Evolutionary conservation across 1,140 invertebrate species (phyloP).

Genomic region (Amphibalanus amphitrite): DNA sequence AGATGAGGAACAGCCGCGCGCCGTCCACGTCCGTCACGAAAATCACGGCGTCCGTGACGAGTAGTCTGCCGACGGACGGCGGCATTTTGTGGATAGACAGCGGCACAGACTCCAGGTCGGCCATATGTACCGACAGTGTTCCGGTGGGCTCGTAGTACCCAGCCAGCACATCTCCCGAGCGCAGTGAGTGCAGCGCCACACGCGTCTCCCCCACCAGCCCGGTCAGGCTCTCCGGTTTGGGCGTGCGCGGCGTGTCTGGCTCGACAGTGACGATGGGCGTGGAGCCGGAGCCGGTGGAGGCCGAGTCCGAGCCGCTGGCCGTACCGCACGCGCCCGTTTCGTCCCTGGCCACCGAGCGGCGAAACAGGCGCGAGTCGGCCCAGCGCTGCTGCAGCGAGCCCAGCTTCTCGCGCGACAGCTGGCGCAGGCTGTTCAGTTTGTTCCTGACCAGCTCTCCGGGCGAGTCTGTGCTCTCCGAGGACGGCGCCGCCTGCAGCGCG

Average conservation of each 20-base stretch:
- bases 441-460: neutral
- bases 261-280: neutral
- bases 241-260: neutral
- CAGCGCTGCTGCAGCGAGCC: neutral
- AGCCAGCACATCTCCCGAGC: neutral
- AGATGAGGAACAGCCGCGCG: neutral
- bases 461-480: neutral
- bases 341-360: neutral
- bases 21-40: neutral
- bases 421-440: neutral
- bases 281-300: too few species aligned
- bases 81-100: neutral
- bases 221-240: conserved; percentile 1
- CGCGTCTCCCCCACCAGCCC: neutral
- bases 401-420: neutral
- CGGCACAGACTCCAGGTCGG: neutral
- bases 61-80: neutral
- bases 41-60: neutral
- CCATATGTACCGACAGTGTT: neutral
- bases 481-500: neutral
- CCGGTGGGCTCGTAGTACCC: neutral
- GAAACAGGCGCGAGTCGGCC: neutral
- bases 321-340: neutral
- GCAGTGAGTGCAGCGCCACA: neutral
- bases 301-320: too few species aligned